Percentiles rank a stretch among this genome's conserved stretches.
Evolutionary conservation across 2,888 invertebrate species (phyloP).

Genomic region (Aporophyla lueneburgensis): DNA sequence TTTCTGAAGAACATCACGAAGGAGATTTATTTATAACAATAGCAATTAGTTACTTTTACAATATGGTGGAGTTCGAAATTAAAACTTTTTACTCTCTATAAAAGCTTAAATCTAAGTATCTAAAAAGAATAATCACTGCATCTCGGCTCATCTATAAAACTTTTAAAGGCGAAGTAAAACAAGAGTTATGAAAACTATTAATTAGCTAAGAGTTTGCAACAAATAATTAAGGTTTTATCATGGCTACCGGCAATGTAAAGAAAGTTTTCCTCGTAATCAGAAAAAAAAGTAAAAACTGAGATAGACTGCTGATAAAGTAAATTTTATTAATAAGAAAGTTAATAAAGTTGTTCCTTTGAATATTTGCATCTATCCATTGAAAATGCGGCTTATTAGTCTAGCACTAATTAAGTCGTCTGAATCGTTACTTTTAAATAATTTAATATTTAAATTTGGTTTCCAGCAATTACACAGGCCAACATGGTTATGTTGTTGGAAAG

Average conservation of each 20-base stretch:
- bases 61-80: neutral
- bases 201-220: constrained; percentile 52
- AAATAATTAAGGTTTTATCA: constrained; percentile 39
- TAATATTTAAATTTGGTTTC: too few species aligned
- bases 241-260: constrained; percentile 23
- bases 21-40: neutral
- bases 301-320: neutral
- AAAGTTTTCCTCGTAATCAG: constrained; percentile 20
- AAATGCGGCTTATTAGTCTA: neutral
- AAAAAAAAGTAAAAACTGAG: neutral
- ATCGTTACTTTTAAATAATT: too few species aligned
- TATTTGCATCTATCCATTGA: constrained; percentile 7
- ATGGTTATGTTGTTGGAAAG: too few species aligned
- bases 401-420: too few species aligned
- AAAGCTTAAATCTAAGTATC: neutral
- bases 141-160: constrained; percentile 11
- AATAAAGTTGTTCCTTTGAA: neutral
- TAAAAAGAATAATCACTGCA: neutral
- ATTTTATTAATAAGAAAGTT: neutral
- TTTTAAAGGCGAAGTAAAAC: constrained; percentile 12
- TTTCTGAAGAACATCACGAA: too few species aligned
- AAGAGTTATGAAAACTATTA: constrained; percentile 39
- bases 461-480: too few species aligned
- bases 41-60: neutral
- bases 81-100: neutral